These are phyloP conservation scores for Drosophila cardini DNA, from an alignment of 1,140 invertebrate species.

Conservation along the genomic window DNA sequence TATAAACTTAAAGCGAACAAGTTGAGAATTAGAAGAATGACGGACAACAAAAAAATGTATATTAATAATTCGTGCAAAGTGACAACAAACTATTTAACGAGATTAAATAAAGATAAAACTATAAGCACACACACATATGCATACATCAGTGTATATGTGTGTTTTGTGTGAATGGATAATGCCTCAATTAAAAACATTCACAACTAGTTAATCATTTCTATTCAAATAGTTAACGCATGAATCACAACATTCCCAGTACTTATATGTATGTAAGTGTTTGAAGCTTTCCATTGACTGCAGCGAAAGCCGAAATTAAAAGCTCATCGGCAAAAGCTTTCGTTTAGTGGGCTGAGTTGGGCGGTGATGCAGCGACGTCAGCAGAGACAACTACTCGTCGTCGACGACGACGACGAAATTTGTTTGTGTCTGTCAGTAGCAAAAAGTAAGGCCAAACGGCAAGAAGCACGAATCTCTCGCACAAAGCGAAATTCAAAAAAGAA, in stretches of 20 bases:
- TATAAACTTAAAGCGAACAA: conserved; percentile 17
- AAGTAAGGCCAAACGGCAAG: conserved; percentile 4
- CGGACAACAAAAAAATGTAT: conserved; percentile 16
- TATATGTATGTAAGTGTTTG: neutral
- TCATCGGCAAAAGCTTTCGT: conserved; percentile 41
- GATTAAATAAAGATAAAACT: conserved; percentile 75
- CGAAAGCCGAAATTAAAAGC: conserved; percentile 54
- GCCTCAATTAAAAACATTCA: conserved; percentile 22
- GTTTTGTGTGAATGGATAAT: conserved; percentile 16
- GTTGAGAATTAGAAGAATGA: conserved; percentile 38
- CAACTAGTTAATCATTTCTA: conserved; percentile 17
- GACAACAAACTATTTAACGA: conserved; percentile 65
- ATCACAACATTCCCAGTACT: conserved; percentile 1
- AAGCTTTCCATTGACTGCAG: neutral
- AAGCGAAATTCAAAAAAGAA: neutral
- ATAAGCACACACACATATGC: conserved; percentile 36
- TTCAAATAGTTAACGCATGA: conserved; percentile 11
- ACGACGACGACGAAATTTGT: conserved; percentile 22
- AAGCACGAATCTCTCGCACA: conserved; percentile 11
- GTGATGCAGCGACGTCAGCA: neutral
- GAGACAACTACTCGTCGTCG: neutral
- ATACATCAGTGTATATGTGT: conserved; percentile 1
- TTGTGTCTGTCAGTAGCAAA: conserved; percentile 36
- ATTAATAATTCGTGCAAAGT: conserved; percentile 27
- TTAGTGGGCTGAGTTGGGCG: neutral